Conservation (phyloP, 2,113 vertebrate species). For the Callaeas wilsoni region DNA sequence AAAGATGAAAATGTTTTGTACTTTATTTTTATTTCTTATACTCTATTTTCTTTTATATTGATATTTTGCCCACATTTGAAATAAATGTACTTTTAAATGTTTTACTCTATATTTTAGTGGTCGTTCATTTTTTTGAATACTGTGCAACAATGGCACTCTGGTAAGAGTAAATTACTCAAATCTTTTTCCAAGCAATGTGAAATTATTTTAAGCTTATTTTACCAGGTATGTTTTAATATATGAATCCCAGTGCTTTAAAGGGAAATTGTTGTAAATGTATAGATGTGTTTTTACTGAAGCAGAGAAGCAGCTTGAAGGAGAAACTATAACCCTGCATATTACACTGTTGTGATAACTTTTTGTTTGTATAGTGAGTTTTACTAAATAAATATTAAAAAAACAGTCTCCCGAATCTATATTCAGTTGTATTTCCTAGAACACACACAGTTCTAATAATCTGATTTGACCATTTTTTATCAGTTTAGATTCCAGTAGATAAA, state of each 20-base stretch:
- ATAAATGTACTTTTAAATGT: conserved; percentile 80
- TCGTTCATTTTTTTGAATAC: conserved; percentile 52
- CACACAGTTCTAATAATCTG: neutral
- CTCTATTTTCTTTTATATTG: conserved; percentile 79
- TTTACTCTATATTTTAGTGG: conserved; percentile 66
- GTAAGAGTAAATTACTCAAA: conserved; percentile 70
- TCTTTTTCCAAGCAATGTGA: conserved; percentile 55
- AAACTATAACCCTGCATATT: neutral
- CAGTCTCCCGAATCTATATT: neutral
- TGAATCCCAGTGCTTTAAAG: conserved; percentile 30
- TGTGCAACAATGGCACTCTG: conserved; percentile 54
- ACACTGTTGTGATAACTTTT: conserved; percentile 33
- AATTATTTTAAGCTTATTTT: conserved; percentile 62
- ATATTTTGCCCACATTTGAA: conserved; percentile 74
- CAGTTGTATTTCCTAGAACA: conserved; percentile 13
- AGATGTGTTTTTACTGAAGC: conserved; percentile 45
- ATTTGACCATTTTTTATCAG: neutral
- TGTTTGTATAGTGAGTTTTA: conserved; percentile 62
- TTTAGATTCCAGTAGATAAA: neutral
- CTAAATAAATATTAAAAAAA: conserved; percentile 53
- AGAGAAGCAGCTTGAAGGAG: neutral
- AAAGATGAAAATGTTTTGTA: conserved; percentile 78
- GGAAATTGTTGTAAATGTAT: conserved; percentile 12
- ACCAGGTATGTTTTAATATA: conserved; percentile 59
- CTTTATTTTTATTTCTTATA: conserved; percentile 83